Evolutionary conservation across 2,113 vertebrate species (phyloP), one percentile per base, ranked within the genome.

Genomic region (Mustela lutreola): DNA sequence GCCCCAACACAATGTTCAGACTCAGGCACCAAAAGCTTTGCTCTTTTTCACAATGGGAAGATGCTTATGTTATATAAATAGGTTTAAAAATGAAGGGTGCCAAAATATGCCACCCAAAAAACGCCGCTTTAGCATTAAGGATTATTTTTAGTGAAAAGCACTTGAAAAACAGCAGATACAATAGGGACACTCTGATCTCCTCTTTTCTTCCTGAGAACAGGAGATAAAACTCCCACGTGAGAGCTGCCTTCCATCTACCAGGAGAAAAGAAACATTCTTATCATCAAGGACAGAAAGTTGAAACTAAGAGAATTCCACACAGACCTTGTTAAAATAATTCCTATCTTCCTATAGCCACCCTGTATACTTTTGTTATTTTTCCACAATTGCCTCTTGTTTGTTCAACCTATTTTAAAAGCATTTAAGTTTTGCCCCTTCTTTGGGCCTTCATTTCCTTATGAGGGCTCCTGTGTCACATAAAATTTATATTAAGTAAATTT

Each of bases 291-390:
- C 18, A 7, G 63, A 36, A 93, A 83, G 58, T 16, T 89, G 84
- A 89, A 48, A 93, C 31, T 45, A 26, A 82, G 42, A 91, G 50
- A 76, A 89, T 84, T 89, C 36, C 58, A 26, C 39, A 82, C 31
- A 89, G 82, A 80, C 36, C 19, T 67, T 84, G 79, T 84, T 76
- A 84, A 89, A 93, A 62, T 83, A 96, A 93, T 58, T 93, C 90
- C 83, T 88, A 76, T 56, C 84, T 82, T 88, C 31, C 56, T 88
- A 88, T 26, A 45, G 28, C 36, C 31, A 82, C 76, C 31, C 67
- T 73, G 22, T 65, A 16, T 11, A 7, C 53, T 76, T 88, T 58
- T 21, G 16, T 67, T 82, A 45, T 45, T 81, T 92, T 56, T 65
- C 87, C 45, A 90, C 70, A 67, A 45, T 22, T 95, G 70, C 48